phyloP scores from a whole-genome alignment of 2,888 invertebrate species.

The Latrodectus hesperus region DNA sequence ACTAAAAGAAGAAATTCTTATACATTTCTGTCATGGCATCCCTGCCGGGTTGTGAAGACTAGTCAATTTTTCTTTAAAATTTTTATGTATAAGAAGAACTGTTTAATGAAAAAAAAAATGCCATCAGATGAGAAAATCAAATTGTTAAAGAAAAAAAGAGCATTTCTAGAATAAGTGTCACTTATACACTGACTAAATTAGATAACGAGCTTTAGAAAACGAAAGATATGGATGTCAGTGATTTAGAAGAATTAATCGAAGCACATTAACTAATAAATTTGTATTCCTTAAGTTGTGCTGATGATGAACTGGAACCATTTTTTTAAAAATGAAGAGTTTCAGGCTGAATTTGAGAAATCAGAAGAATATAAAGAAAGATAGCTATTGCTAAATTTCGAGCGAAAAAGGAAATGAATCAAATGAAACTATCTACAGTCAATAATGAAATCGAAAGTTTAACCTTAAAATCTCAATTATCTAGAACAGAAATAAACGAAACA shows the following conservation, averaged over 20 bases:
- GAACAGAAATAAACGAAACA: not conserved
- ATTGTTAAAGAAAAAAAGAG: not conserved
- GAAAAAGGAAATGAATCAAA: not conserved
- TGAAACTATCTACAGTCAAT: not conserved
- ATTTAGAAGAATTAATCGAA: no score
- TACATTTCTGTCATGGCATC: not conserved
- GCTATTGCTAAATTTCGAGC: not conserved
- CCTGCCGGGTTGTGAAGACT: not conserved
- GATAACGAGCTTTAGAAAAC: not conserved
- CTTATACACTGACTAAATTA: not conserved
- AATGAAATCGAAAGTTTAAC: not conserved
- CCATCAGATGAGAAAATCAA: not conserved
- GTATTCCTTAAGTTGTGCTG: not conserved
- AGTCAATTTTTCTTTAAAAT: not conserved
- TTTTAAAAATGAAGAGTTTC: not conserved
- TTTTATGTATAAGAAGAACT: not conserved
- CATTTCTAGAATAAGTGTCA: not conserved
- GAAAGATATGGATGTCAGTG: no score
- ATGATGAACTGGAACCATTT: not conserved
- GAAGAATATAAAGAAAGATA: not conserved
- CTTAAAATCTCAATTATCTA: not conserved
- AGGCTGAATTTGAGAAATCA: not conserved
- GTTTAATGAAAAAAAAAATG: not conserved
- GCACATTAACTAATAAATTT: no score
- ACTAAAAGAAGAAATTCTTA: no score